A percentile compares a stretch with the other conserved stretches of the same genome.
Conservation (phyloP, 1,140 invertebrate species). For the Leptinotarsa lineolata region DNA sequence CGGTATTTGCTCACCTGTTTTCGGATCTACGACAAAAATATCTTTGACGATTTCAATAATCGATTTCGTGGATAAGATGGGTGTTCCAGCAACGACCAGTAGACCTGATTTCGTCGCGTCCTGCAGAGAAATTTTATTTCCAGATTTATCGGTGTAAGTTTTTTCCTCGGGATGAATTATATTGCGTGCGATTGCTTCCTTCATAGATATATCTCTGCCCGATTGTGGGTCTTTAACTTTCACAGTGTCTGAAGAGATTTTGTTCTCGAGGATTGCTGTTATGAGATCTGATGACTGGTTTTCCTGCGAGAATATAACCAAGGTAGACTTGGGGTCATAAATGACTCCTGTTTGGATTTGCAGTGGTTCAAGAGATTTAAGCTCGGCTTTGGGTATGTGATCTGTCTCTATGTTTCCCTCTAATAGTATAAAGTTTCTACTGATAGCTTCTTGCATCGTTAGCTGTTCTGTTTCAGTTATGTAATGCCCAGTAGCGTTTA, state of each 20-base stretch:
- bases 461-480: slow-evolving; percentile 61
- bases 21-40: slow-evolving; percentile 76
- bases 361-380: slow-evolving; percentile 64
- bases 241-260: slow-evolving; percentile 69
- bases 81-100: slow-evolving; percentile 71
- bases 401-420: slow-evolving; percentile 58
- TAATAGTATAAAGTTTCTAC: slow-evolving; percentile 68
- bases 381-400: slow-evolving; percentile 67
- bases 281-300: slow-evolving; percentile 72
- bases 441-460: slow-evolving; percentile 81
- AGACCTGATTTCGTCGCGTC: slow-evolving; percentile 78
- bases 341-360: slow-evolving; percentile 71
- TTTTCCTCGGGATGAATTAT: slow-evolving; percentile 76
- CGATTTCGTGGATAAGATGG: slow-evolving; percentile 67
- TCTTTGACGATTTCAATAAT: slow-evolving; percentile 61
- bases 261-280: slow-evolving; percentile 69
- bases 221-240: slow-evolving; percentile 76
- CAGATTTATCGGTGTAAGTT: slow-evolving; percentile 68
- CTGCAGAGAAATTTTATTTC: slow-evolving; percentile 69
- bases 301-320: slow-evolving; percentile 72
- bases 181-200: slow-evolving; percentile 75
- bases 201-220: slow-evolving; percentile 70
- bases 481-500: slow-evolving; percentile 80
- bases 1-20: slow-evolving; percentile 74
- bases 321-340: slow-evolving; percentile 74